phyloP scores from a whole-genome alignment of 2,797 vertebrate genomes.

The Periparus ater region DNA sequence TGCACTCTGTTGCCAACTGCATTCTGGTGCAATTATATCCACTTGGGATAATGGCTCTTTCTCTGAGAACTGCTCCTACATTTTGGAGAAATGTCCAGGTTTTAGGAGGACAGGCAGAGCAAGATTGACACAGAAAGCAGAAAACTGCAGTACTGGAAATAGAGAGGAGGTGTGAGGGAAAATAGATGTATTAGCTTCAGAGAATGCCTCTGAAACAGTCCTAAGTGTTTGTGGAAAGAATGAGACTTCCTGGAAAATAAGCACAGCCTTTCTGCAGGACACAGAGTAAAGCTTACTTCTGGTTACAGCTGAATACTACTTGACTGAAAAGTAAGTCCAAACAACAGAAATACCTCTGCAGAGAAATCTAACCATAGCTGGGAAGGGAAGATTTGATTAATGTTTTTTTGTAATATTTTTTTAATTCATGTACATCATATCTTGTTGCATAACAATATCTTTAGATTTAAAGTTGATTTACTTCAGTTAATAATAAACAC shows the following conservation, averaged over 20 bases:
- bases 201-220: background rate
- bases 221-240: background rate
- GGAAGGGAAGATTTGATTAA: background rate
- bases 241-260: background rate
- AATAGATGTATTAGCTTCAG: background rate
- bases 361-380: background rate
- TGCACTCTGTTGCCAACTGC: background rate
- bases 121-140: background rate
- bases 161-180: background rate
- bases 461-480: background rate
- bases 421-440: rapidly evolving
- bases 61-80: background rate
- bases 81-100: background rate
- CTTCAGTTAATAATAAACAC: background rate
- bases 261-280: background rate
- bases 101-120: background rate
- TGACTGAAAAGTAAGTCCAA: background rate
- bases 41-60: background rate
- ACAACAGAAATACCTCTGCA: background rate
- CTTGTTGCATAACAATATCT: background rate
- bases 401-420: rapidly evolving
- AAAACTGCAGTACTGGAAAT: background rate
- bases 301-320: background rate
- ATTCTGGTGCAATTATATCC: background rate
- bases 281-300: background rate